These are phyloP conservation scores for Archocentrus centrarchus DNA, from an alignment of 2,113 vertebrate species.

Conservation along the genomic window DNA sequence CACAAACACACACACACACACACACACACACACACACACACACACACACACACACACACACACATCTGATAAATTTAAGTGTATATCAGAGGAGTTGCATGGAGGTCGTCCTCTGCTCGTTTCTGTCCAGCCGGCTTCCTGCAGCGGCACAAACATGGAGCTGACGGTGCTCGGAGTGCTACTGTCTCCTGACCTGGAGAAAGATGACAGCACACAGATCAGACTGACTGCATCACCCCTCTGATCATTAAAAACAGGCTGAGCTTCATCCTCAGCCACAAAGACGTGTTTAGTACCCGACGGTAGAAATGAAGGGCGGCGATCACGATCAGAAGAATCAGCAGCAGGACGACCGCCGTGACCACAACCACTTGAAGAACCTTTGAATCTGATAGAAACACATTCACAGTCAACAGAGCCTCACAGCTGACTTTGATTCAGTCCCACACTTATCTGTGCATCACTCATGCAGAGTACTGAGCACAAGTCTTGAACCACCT, in stretches of 20 bases:
- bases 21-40: no score
- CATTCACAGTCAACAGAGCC: neutral
- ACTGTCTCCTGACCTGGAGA: neutral
- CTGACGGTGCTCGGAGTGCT: neutral
- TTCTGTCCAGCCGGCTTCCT: neutral
- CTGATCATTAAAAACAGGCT: neutral
- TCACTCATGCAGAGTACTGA: neutral
- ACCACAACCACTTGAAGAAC: neutral
- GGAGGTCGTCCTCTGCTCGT: neutral
- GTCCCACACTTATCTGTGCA: neutral
- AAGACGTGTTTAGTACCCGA: neutral
- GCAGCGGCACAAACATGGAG: neutral
- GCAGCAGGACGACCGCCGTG: neutral
- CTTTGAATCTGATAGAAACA: neutral
- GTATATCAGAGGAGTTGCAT: neutral
- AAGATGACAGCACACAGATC: neutral
- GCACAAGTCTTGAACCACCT: neutral
- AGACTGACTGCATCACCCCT: neutral
- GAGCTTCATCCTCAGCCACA: neutral
- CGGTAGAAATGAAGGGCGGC: neutral
- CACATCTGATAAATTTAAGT: no score
- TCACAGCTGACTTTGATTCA: neutral
- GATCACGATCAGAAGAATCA: neutral
- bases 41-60: no score
- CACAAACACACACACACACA: no score